A percentile compares a stretch with the other conserved stretches of the same genome.
These are phyloP conservation scores for Oriolus oriolus DNA, from an alignment of 2,113 vertebrate genomes.

Conservation along the genomic window DNA sequence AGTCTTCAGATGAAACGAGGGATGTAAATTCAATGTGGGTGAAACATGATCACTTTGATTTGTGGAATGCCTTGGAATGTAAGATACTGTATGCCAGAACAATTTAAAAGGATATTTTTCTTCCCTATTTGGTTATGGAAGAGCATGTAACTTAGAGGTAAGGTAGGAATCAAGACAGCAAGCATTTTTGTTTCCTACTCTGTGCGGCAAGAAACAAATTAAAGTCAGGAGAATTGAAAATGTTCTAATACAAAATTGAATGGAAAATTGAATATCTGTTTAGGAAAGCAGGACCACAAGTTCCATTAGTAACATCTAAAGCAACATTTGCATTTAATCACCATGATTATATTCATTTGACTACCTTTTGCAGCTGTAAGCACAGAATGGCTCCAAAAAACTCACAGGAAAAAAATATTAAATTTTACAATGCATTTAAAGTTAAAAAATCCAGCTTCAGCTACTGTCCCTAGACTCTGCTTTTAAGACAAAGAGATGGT, in stretches of 20 bases:
- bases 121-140: conserved; percentile 10
- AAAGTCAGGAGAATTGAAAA: background rate
- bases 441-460: background rate
- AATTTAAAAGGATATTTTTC: conserved; percentile 37
- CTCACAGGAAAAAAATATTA: background rate
- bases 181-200: conserved; percentile 4
- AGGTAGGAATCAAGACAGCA: background rate
- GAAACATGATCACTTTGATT: conserved; percentile 13
- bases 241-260: conserved; percentile 1
- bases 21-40: background rate
- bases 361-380: background rate
- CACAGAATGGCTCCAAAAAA: background rate
- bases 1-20: background rate
- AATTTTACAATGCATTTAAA: background rate
- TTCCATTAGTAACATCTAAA: background rate
- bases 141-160: background rate
- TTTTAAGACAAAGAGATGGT: background rate
- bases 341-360: background rate
- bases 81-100: background rate
- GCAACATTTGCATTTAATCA: conserved; percentile 2
- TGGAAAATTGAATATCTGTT: background rate
- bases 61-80: background rate
- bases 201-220: background rate
- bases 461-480: background rate
- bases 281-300: background rate